Base-by-base conservation (phyloP, 2,888 invertebrate species). In the Rhingia campestris region DNA sequence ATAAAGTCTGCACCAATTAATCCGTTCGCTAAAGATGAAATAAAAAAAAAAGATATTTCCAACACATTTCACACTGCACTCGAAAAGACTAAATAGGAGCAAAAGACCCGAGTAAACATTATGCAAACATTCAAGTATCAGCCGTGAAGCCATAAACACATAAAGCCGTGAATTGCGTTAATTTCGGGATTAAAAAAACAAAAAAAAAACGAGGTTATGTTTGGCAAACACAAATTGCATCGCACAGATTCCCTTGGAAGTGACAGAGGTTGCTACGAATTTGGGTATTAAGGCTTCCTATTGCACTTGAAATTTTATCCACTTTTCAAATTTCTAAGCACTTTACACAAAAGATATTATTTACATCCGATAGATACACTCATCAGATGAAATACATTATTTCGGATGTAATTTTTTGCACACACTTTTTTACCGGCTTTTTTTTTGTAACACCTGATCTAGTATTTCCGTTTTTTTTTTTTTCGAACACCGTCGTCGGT, bases 161-260 rank as follows among this genome's bases (percentile, higher is more conserved):
- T 22, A 4, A 0, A 6, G 14, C 14, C 30, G 30, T 64, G 39
- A 1, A 49, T 49, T 70, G 45, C 6, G 9, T 45, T 45, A 45
- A 45, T 39, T 69, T 59, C 4, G 41, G 51, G 39, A 59, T 72
- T 59, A 41, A 51, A 10, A 41, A 32, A 59, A 59, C 43, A 39
- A 41, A 58, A 49, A 69, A 6, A 37, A 54, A 63, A 63, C 45
- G 56, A 64, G 63, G 73, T 73, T 54, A 73, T 39, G 39, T 64
- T 56, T 45, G 45, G 32, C 9, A 30, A 7, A 9, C 4, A 61
- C 35, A 72, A 33, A 64, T n/a, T 59, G 72, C 51, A 72, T 49
- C 69, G 7, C 47, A 51, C 5, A 59, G 37, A 58, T 59, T 66
- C 33, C 33, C 51, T 10, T 30, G 22, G 35, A 12, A 51, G 39